Conservation (phyloP, 2,888 invertebrate genomes). For the Scrobipalpa atriplicella region DNA sequence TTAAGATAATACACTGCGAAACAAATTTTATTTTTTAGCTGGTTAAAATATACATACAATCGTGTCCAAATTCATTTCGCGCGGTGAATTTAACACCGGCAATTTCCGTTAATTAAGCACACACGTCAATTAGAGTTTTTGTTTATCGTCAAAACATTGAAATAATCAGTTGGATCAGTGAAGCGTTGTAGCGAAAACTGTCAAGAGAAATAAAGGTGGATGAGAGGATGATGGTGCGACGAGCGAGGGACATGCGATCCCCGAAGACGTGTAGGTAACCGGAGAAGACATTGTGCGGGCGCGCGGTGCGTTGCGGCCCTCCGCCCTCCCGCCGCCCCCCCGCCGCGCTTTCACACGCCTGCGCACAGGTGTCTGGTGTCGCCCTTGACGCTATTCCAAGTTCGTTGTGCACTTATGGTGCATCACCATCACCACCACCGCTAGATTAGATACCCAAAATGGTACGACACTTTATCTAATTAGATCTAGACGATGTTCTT, state of each 20-base stretch:
- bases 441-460: slow-evolving; percentile 12
- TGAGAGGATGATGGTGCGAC: slow-evolving; percentile 44
- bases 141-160: slow-evolving; percentile 34
- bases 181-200: slow-evolving; percentile 68
- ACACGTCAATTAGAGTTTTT: slow-evolving; percentile 28
- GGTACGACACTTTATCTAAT: slow-evolving; percentile 23
- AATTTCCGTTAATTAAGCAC: slow-evolving; percentile 23
- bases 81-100: slow-evolving; percentile 15
- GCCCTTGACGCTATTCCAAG: slow-evolving; percentile 75
- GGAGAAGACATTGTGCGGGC: slow-evolving; percentile 78
- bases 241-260: slow-evolving; percentile 61
- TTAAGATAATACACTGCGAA: neutral
- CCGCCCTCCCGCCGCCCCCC: slow-evolving; percentile 40
- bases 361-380: slow-evolving; percentile 80
- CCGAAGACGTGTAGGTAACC: slow-evolving; percentile 76
- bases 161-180: slow-evolving; percentile 60
- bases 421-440: slow-evolving; percentile 24
- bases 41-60: slow-evolving; percentile 10
- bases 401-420: slow-evolving; percentile 56
- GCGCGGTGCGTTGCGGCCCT: slow-evolving; percentile 73
- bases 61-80: slow-evolving; percentile 11
- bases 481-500: slow-evolving; percentile 8
- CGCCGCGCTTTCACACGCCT: slow-evolving; percentile 75
- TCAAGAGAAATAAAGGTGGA: slow-evolving; percentile 70
- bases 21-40: neutral